A percentile compares a stretch with the other conserved stretches of the same genome.
Evolutionary conservation across 37 sponge, comb jelly and placozoan species (phyloP).

Genomic region (Cladorhizidae sp.): DNA sequence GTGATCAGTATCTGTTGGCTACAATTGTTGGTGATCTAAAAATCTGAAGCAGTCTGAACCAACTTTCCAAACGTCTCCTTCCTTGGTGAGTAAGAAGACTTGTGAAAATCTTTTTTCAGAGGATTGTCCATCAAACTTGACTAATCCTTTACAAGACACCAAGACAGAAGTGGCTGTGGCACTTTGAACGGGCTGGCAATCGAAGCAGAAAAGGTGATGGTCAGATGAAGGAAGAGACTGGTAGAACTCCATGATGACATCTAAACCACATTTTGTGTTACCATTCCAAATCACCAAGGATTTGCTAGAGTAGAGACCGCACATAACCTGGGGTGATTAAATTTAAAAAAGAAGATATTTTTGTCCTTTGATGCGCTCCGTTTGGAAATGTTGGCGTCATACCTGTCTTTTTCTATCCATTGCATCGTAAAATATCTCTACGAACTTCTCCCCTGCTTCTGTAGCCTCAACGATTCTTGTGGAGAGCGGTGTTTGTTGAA

Average conservation of each 20-base stretch:
- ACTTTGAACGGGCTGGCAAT: conserved; percentile 71
- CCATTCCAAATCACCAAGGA: conserved; percentile 83
- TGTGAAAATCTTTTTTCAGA: conserved; percentile 49
- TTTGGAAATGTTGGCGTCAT: neutral
- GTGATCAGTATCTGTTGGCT: too few species aligned
- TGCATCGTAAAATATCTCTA: conserved; percentile 61
- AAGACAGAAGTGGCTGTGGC: conserved; percentile 40
- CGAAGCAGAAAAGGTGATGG: conserved; percentile 50
- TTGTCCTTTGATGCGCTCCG: conserved; percentile 14
- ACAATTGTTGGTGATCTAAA: conserved; percentile 12
- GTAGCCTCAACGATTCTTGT: conserved; percentile 36
- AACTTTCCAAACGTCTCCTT: conserved; percentile 81
- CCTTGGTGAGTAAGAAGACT: conserved; percentile 59
- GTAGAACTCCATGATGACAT: conserved; percentile 55
- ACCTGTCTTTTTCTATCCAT: conserved; percentile 82
- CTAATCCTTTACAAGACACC: conserved; percentile 61
- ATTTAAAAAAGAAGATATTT: neutral
- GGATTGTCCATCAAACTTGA: conserved; percentile 52
- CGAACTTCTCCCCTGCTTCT: conserved; percentile 78
- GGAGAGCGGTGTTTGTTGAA: neutral
- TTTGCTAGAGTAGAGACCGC: conserved; percentile 65
- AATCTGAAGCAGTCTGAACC: conserved; percentile 79
- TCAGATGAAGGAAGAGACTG: conserved; percentile 65
- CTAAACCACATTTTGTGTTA: conserved; percentile 35
- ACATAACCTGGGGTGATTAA: conserved; percentile 43